Percentiles rank a stretch among this genome's conserved stretches.
phyloP scores from a whole-genome alignment of 2,888 invertebrate species.

The Ophraella communa region DNA sequence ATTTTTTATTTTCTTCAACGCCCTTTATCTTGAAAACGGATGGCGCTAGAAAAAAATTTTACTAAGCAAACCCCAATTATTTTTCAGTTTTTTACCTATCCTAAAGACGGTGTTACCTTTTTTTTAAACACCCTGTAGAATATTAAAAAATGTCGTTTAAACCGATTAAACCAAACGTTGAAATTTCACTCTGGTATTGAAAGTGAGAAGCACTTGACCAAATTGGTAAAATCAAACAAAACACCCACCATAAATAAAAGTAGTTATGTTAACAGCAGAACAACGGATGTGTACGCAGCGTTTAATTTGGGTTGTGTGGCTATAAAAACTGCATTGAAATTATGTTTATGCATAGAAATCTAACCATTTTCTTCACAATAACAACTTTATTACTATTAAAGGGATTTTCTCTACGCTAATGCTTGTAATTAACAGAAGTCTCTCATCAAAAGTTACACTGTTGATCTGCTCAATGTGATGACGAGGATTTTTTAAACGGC shows the following conservation, averaged over 20 bases:
- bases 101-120: too few relatives aligned
- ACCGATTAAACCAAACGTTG: neutral
- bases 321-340: constrained; percentile 31
- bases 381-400: constrained; percentile 28
- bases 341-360: constrained; percentile 24
- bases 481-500: constrained; percentile 25
- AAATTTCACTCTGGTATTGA: neutral
- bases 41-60: too few relatives aligned
- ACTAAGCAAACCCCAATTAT: too few relatives aligned
- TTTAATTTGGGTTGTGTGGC: constrained; percentile 18
- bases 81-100: too few relatives aligned
- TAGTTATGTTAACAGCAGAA: neutral
- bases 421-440: constrained; percentile 31
- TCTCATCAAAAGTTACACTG: constrained; percentile 34
- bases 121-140: too few relatives aligned
- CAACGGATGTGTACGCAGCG: neutral
- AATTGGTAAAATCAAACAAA: neutral
- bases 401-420: constrained; percentile 30
- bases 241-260: neutral
- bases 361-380: constrained; percentile 23
- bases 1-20: too few relatives aligned
- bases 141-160: neutral
- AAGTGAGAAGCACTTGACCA: neutral
- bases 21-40: too few relatives aligned
- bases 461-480: constrained; percentile 11